Evolutionary conservation across 2,113 vertebrate species (phyloP).

Genomic region (Pomatorhinus ruficollis): DNA sequence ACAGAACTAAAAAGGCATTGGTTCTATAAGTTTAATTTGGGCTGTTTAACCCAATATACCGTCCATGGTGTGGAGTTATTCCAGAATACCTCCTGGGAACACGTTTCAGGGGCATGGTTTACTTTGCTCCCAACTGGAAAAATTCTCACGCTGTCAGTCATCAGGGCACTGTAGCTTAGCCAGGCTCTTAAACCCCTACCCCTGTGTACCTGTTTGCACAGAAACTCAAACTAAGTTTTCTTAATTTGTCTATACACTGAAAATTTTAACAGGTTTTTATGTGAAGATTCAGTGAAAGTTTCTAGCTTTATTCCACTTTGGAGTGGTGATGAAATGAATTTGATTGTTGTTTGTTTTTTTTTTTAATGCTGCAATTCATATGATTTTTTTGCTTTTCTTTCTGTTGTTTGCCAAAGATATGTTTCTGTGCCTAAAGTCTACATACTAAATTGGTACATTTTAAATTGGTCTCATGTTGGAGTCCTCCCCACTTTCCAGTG

Average conservation of each 20-base stretch:
- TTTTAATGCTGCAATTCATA: background rate
- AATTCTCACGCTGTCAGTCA: conserved; percentile 16
- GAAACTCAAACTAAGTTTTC: background rate
- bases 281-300: background rate
- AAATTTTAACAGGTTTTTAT: background rate
- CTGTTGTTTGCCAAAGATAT: background rate
- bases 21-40: background rate
- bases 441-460: background rate
- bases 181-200: background rate
- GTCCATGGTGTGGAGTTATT: conserved; percentile 13
- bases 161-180: background rate
- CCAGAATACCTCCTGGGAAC: conserved; percentile 34
- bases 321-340: background rate
- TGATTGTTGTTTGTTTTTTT: no score
- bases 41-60: conserved; percentile 34
- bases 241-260: background rate
- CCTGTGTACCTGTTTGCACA: background rate
- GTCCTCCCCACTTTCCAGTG: background rate
- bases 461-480: background rate
- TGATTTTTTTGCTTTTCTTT: background rate
- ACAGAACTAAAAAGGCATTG: conserved; percentile 14
- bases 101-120: background rate
- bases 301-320: background rate
- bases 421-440: background rate
- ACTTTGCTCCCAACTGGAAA: background rate